phyloP scores from a whole-genome alignment of 2,888 invertebrate genomes.

The Calameuta filiformis region DNA sequence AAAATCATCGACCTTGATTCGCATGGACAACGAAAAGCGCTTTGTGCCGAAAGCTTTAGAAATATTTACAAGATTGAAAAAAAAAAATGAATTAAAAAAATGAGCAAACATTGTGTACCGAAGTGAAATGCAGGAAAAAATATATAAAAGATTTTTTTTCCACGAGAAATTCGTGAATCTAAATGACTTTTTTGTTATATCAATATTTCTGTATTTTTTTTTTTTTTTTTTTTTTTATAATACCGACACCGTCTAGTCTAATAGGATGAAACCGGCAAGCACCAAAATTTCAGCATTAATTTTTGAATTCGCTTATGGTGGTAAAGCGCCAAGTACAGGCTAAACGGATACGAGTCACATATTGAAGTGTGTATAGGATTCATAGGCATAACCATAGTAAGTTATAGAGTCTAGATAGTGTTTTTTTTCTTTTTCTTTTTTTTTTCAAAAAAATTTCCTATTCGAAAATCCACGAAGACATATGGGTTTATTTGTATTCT shows the following conservation, averaged over 20 bases:
- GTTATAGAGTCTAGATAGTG: neutral
- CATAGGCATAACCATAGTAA: neutral
- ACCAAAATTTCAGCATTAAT: neutral
- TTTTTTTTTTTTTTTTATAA: neutral
- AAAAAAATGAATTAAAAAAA: neutral
- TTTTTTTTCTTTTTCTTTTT: no score
- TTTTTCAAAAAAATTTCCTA: neutral
- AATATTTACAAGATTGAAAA: neutral
- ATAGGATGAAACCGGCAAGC: neutral
- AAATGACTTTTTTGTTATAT: neutral
- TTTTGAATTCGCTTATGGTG: neutral
- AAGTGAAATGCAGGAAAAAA: neutral
- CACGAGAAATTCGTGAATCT: neutral
- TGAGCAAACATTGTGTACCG: neutral
- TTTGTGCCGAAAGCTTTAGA: neutral
- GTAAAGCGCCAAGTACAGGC: neutral
- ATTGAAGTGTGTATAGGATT: neutral
- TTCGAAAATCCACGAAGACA: neutral
- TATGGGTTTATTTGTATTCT: neutral
- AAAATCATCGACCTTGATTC: neutral
- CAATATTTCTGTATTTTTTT: neutral
- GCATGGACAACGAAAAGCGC: neutral
- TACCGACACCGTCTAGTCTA: neutral
- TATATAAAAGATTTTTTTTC: neutral
- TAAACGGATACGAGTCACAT: neutral